phyloP scores from a whole-genome alignment of 2,113 vertebrate genomes.

The Myocastor coypus region DNA sequence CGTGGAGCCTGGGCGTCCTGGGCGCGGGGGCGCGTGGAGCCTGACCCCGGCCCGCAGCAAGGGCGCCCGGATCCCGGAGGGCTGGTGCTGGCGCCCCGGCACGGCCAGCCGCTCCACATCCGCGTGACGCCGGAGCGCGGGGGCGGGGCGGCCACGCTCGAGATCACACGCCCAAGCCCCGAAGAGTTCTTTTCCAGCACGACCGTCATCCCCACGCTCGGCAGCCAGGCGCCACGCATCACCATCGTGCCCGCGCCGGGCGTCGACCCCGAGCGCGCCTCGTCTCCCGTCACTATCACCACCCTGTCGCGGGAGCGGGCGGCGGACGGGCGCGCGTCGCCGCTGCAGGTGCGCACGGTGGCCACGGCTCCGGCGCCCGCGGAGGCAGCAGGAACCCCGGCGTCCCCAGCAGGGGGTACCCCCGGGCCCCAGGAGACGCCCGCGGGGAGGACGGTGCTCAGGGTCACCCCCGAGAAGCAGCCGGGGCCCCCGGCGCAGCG shows the following conservation, averaged over 20 bases:
- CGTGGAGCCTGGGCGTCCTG: conserved; percentile 95
- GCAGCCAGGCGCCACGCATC: conserved; percentile 95
- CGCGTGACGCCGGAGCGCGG: conserved; percentile 94
- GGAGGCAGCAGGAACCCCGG: not conserved
- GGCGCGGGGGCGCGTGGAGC: conserved; percentile 89
- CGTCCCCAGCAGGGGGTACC: conserved; percentile 79
- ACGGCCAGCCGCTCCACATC: conserved; percentile 95
- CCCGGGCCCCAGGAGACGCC: conserved; percentile 82
- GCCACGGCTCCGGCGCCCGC: conserved; percentile 88
- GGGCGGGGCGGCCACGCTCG: conserved; percentile 95
- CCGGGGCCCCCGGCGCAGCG: conserved; percentile 85
- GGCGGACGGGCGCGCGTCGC: conserved; percentile 87
- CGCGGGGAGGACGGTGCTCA: conserved; percentile 91
- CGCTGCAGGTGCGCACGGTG: conserved; percentile 95
- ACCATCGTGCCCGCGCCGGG: conserved; percentile 95
- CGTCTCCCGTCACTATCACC: conserved; percentile 96
- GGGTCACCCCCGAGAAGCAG: conserved; percentile 93
- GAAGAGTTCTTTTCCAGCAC: conserved; percentile 97
- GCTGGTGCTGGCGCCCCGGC: conserved; percentile 90
- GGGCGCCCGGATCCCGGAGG: conserved; percentile 79
- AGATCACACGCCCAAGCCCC: conserved; percentile 94
- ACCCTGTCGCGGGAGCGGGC: conserved; percentile 93
- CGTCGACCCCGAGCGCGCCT: conserved; percentile 87
- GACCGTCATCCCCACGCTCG: conserved; percentile 96
- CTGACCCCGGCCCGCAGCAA: not conserved